Conservation (phyloP, 2,888 invertebrate genomes). For the Amiota mariae region DNA sequence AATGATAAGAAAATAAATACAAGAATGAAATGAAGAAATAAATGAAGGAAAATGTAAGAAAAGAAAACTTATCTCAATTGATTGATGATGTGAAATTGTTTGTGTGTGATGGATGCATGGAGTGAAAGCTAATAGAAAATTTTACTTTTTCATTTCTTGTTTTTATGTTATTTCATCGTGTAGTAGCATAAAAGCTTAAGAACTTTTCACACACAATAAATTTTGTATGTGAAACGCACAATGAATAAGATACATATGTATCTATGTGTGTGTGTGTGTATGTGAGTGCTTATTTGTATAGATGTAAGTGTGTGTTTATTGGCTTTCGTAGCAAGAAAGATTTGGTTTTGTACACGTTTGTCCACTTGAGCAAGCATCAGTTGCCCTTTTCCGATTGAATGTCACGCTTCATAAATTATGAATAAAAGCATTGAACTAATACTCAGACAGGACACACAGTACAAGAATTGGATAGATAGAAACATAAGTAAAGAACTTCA, state of each 20-base stretch:
- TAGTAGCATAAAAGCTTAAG: conserved; percentile 65
- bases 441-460: not conserved
- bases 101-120: no score
- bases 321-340: conserved; percentile 34
- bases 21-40: no score
- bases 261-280: conserved; percentile 8
- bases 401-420: conserved; percentile 69
- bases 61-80: conserved; percentile 40
- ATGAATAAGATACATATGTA: conserved; percentile 4
- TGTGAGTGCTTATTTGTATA: conserved; percentile 12
- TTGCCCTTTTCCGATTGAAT: conserved; percentile 61
- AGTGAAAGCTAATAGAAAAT: conserved; percentile 5
- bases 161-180: no score
- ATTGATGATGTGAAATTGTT: conserved; percentile 67
- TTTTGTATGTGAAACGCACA: conserved; percentile 59
- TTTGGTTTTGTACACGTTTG: conserved; percentile 42
- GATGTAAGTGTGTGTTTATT: conserved; percentile 25
- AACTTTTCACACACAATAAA: conserved; percentile 70
- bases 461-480: not conserved
- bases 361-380: conserved; percentile 29
- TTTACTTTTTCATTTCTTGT: not conserved
- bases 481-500: no score
- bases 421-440: conserved; percentile 35
- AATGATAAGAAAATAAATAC: no score
- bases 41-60: no score